Base-by-base conservation (phyloP, 2,113 vertebrate genomes). In the Micronisus gabar region DNA sequence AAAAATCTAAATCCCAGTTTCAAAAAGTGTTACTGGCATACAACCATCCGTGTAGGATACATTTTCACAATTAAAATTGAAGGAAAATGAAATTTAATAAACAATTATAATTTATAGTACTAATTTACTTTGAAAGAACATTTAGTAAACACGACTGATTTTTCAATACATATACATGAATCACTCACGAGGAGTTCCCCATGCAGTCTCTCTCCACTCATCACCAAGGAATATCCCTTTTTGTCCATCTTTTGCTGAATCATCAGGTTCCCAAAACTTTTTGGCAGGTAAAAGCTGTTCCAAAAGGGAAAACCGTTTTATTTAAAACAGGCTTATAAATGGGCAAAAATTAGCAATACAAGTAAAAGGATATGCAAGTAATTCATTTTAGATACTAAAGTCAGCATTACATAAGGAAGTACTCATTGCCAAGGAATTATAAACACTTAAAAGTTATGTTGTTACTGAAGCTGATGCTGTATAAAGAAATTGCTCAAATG, bases 181-280 rank as follows among this genome's bases (percentile, higher is more conserved):
- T 63, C 88, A 99, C 99, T 99, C 98, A 99, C 99, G 99, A 97
- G 99, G 99, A 97, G 99, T 94, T 98, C 99, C 99, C 99, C 99
- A 99, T 52, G 99, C 99, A 97, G 98, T 99, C 92, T 99, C 99
- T 98, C 99, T 98, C 99, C 99, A 99, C 97, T 99, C 99, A 89
- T 99, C 99, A 97, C 99, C 99, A 97, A 99, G 99, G 96, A 99
- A 99, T 98, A 99, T 99, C 95, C 99, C 99, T 99, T 99, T 99
- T 97, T 99, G 99, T 97, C 99, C 99, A 98, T 99, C 99, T 98
- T 99, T 99, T 97, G 99, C 98, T 98, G 99, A 97, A 97, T 99
- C 99, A 98, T 99, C 99, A 95, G 99, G 99, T 98, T 99, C 99
- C 99, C 99, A 99, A 96, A 99, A 99, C 96, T 99, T 99, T 98